Conservation (phyloP, 2,113 vertebrate species). For the Globicephala melas region DNA sequence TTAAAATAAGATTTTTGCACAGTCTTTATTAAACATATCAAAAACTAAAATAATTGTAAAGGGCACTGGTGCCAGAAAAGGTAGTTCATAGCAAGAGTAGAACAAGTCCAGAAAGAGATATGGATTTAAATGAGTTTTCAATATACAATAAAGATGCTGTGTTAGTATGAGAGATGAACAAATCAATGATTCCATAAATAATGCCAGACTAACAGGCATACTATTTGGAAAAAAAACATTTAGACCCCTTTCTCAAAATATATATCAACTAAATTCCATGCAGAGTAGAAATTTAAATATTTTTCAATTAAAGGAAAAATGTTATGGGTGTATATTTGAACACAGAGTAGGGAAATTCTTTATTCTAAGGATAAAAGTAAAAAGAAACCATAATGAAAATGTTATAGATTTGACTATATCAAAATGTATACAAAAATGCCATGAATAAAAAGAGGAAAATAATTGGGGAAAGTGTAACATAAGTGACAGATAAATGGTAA, state of each 20-base stretch:
- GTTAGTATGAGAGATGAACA: background rate
- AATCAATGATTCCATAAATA: slow-evolving; percentile 9
- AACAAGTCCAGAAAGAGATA: slow-evolving; percentile 1
- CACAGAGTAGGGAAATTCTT: background rate
- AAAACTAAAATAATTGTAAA: background rate
- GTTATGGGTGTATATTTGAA: background rate
- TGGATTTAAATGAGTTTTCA: background rate
- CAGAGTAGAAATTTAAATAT: background rate
- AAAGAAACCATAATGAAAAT: background rate
- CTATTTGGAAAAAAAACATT: background rate
- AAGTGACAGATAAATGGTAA: background rate
- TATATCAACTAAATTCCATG: background rate
- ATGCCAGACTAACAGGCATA: background rate
- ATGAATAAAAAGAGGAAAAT: slow-evolving; percentile 10
- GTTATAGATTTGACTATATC: background rate
- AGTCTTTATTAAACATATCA: background rate
- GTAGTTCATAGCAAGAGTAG: background rate
- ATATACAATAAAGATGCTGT: background rate
- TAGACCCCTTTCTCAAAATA: background rate
- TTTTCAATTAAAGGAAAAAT: background rate
- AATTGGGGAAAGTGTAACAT: background rate
- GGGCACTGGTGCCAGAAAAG: background rate
- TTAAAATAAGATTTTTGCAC: background rate
- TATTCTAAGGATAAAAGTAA: slow-evolving; percentile 12
- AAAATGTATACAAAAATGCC: background rate